Base-by-base conservation (phyloP, 2,113 vertebrate genomes). In the Gallinago paraguaiae region DNA sequence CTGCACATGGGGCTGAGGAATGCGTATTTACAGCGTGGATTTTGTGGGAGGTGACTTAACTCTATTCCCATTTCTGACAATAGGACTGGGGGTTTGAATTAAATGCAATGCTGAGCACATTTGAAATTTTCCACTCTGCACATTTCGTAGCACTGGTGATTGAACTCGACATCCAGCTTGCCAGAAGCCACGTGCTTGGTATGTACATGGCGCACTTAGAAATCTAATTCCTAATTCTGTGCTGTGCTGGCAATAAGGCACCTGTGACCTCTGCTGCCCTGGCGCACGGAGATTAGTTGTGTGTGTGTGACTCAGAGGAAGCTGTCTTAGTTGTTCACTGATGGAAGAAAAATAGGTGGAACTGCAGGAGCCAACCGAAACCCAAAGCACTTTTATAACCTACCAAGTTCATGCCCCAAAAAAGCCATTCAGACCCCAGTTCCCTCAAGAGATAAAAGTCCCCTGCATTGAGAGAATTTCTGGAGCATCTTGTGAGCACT, bases 361-460 rank as follows among this genome's bases (percentile, higher is more conserved):
- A 78, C 81, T 74, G 70, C 90, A 91, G 81, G 87, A 95, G 78
- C 70, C 71, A 31, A 77, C 60, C 0, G 6, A 90, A 96, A 63
- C 71, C 82, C 67, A 11, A 39, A 89, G 82, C 87, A 63, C 70
- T 97, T 96, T 45, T 30, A 43, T 80, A 72, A 88, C 50, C 78
- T 31, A 51, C 63, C 67, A 80, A 83, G 67, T 77, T 74, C 68
- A 1, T 67, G 63, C 50, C 88, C 79, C 16, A 4, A 65, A 90
- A 93, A 86, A 85, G 37, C 63, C 67, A 46, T 92, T 96, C 82
- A 92, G 24, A 45, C 17, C 31, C 54, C 78, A 57, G 45, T 53
- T 85, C 53, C 61, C 75, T 95, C 67, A 30, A 50, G 78, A 94
- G 95, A 97, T 88, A 6, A 90, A 96, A 92, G 91, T 51, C 39